Evolutionary conservation across 2,797 vertebrate genomes (phyloP), one percentile per base, ranked within the genome.

Genomic region (Semaprochilodus insignis): DNA sequence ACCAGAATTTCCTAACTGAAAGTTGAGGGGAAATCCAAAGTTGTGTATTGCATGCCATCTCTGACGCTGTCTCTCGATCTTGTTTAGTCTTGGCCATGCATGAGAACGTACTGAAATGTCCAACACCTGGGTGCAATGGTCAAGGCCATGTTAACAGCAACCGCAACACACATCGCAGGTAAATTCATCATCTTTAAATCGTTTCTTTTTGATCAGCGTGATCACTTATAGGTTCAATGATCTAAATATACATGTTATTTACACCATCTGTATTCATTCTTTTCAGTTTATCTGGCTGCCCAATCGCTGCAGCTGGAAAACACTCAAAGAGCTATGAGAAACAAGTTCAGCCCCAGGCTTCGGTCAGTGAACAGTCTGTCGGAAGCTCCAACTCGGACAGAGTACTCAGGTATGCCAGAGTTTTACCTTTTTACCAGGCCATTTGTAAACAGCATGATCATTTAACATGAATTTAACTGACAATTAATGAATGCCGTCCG

Each of bases 91-190:
- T 99, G 95, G 98, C 98, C 78, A 99, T 99, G 98, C 98, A 99
- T 16, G 98, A 99, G 94, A 99, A 98, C 67, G 96, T 99, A 91
- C 91, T 99, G 91, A 99, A 99, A 94, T 99, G 98, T 92, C 98
- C 98, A 16, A 99, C 98, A 5, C 97, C 97, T 21, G 98, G 98
- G 83, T 99, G 98, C 93, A 99, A 98, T 8, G 98, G 98, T 88
- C 98, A 99, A 92, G 98, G 98, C 83, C 98, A 99, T 13, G 98
- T 99, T 90, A 99, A 99, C 94, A 99, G 98, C 94, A 99, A 99
- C 92, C 97, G 98, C 87, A 99, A 99, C 94, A 99, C 98, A 34
- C 98, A 99, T 90, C 96, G 98, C 91, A 99, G 98, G 98, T 99
- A 48, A 69, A 60, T 44, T 54, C 44, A 34, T 1, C 31, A n/a